Evolutionary conservation across 1,140 invertebrate genomes (phyloP), one percentile per base, ranked within the genome.

Genomic region (Drosophila tristis): DNA sequence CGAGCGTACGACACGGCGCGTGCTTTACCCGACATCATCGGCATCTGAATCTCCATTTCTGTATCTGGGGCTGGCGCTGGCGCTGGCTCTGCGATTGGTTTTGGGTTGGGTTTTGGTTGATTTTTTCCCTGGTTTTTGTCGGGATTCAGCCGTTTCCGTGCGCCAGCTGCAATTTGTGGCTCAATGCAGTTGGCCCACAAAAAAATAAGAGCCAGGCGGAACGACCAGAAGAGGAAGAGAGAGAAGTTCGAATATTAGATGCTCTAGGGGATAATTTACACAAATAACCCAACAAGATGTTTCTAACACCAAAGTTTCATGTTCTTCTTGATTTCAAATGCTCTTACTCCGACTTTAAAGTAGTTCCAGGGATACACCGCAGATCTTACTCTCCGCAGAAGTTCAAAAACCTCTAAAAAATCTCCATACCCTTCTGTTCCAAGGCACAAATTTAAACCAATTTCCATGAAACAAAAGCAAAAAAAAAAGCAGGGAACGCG

Each of bases 81-180:
- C 63, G 63, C 44, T 49, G 62, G 13, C 55, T 31, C 29, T 25
- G 20, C 31, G 31, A n/a, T 68, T 31, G 65, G 26, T 58, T 71
- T 70, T 71, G 53, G 67, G 35, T 68, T 42, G 65, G 35, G 44
- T 71, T 39, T 13, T 39, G 35, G 31, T 35, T 11, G 66, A 70
- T 68, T 55, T 74, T 71, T 75, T 60, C 35, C 56, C 50, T 50
- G 65, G 20, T 50, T 57, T 71, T 80, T 0, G 11, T 39, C 45
- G 53, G 66, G 75, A 86, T 80, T 86, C 80, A 73, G 48, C 67
- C 70, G 80, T 73, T 86, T 85, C 82, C 84, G 84, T 89, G 84
- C 73, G 75, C 71, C 84, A 87, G 84, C 84, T 87, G 84, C 84
- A 87, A 87, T 90, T 90, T 87, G 85, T 80, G 80, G 75, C 81